phyloP scores from a whole-genome alignment of 2,797 vertebrate genomes.

The Agapornis canus region DNA sequence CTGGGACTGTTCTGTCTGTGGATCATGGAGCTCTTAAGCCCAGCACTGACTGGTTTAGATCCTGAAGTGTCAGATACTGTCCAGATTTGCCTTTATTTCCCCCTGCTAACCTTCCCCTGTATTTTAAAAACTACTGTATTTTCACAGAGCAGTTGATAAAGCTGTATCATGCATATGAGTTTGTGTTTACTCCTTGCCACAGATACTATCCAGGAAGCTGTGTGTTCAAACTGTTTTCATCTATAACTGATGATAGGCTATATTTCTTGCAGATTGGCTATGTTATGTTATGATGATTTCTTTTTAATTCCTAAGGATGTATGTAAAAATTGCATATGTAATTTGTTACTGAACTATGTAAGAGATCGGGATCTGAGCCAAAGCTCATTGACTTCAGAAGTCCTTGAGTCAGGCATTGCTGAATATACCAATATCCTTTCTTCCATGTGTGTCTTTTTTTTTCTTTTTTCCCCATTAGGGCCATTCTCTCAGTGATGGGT shows the following conservation, averaged over 20 bases:
- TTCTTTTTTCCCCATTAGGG: constrained; percentile 79
- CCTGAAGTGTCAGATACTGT: neutral
- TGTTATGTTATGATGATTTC: neutral
- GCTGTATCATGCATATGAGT: neutral
- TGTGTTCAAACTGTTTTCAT: neutral
- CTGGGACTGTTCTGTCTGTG: neutral
- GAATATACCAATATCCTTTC: constrained; percentile 6
- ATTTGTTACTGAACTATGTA: neutral
- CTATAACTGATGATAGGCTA: neutral
- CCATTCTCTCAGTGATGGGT: constrained; percentile 91
- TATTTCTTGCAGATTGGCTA: neutral
- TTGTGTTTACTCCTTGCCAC: neutral
- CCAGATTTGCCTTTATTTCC: neutral
- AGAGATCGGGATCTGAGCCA: neutral
- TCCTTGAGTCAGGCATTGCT: neutral
- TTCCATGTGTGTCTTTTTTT: neutral
- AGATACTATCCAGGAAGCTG: neutral
- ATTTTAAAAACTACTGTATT: neutral
- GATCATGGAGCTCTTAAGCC: neutral
- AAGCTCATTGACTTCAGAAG: neutral
- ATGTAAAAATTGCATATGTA: neutral
- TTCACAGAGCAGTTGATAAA: neutral
- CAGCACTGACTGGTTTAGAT: neutral
- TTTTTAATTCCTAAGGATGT: neutral
- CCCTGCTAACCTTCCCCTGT: fast-evolving